These are phyloP conservation scores for Calliopum simillimum DNA, from an alignment of 2,888 invertebrate species.

Conservation along the genomic window DNA sequence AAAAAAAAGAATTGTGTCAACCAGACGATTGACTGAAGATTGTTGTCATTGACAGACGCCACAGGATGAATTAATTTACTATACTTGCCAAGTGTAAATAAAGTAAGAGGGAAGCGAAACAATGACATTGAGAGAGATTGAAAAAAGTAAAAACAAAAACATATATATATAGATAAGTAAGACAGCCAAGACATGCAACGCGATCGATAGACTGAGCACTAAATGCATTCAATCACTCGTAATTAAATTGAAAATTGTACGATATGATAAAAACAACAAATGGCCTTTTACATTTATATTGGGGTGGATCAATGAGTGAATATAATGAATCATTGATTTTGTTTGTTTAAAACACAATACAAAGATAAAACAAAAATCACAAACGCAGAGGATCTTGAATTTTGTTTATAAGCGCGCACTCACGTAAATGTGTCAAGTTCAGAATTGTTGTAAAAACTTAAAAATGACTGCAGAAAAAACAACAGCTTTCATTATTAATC, in stretches of 20 bases:
- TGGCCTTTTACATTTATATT: neutral
- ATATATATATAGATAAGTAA: neutral
- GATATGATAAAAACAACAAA: neutral
- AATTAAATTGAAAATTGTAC: too few species aligned
- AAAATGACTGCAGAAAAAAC: conserved; percentile 14
- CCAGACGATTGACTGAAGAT: neutral
- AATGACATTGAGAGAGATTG: neutral
- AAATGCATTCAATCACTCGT: too few species aligned
- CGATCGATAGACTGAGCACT: conserved; percentile 17
- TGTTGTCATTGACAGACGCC: conserved; percentile 27
- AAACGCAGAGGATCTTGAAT: too few species aligned
- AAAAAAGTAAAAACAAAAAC: neutral
- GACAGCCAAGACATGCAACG: neutral
- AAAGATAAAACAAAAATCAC: too few species aligned
- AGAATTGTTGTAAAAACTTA: neutral
- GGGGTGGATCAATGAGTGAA: neutral
- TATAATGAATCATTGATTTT: too few species aligned
- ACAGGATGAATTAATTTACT: conserved; percentile 31
- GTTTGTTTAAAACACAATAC: too few species aligned
- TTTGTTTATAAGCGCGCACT: neutral
- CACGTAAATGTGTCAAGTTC: conserved; percentile 38
- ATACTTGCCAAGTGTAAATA: neutral
- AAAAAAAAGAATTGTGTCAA: conserved; percentile 17
- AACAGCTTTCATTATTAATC: conserved; percentile 15
- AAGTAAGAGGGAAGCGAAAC: neutral